Evolutionary conservation across 2,888 invertebrate species (phyloP), one percentile per base, ranked within the genome.

Genomic region (Coelopa pilipes): DNA sequence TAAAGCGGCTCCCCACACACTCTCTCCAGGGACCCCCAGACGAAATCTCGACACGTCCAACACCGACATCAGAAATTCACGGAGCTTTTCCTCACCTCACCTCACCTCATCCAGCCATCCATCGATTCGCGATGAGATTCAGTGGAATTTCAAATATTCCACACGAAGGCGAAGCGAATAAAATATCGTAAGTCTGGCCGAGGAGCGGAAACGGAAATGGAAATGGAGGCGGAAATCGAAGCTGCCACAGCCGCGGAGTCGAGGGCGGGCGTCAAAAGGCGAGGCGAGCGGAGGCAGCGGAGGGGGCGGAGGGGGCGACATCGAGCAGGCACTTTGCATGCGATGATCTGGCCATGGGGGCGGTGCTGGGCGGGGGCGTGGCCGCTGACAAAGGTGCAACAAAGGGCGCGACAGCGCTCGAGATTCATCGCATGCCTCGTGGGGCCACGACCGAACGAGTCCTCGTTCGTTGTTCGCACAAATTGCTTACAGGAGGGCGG

Each of bases 111-210:
- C 34, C n/a, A 24, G 24, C 50, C 53, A 45, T 45, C 53, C 50
- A 9, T 19, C 49, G 53, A 60, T 62, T 70, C 62, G 62, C 50
- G 34, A 34, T 34, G 34, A 62, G 34, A 62, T 70, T 70, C 60
- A 53, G 34, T 49, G 17, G 50, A 50, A 62, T 55, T 62, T 70
- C 17, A 70, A 62, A 63, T 70, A 70, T 62, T 70, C 62, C 34
- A 62, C 47, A 17, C 11, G 62, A 62, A 70, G 62, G 50, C 50
- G 50, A 62, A 62, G 19, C 50, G 62, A 62, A 70, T 62, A 70
- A 62, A 62, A 53, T 17, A 63, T 5, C 15, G 17, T 4, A 34
- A 34, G 7, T 34, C 34, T 4, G 34, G 7, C 4, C 4, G 7
- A 34, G 34, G 7, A 34, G 2, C 34, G 34, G 34, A 34, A n/a